These are phyloP conservation scores for Semaprochilodus insignis DNA, from an alignment of 2,797 vertebrate genomes.

Conservation along the genomic window DNA sequence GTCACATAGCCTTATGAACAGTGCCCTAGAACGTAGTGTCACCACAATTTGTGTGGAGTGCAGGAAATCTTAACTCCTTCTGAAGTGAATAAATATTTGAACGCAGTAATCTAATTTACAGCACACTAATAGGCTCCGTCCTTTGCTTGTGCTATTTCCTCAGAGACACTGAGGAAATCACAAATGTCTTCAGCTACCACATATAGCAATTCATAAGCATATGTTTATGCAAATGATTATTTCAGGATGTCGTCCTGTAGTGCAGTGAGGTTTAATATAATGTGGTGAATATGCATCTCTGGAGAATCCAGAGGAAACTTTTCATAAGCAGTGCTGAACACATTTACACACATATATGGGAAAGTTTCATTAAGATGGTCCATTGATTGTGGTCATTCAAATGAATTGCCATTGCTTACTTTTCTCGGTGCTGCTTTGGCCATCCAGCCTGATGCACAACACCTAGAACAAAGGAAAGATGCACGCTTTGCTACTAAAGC, in stretches of 20 bases:
- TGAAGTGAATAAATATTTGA: slow-evolving; percentile 26
- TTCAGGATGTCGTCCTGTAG: slow-evolving; percentile 17
- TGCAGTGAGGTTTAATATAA: slow-evolving; percentile 29
- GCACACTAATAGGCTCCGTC: neutral
- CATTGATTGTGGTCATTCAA: neutral
- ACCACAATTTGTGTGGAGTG: too few relatives aligned
- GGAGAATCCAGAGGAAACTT: slow-evolving; percentile 1
- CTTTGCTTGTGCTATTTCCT: neutral
- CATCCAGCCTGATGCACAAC: slow-evolving; percentile 9
- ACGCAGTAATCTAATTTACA: slow-evolving; percentile 9
- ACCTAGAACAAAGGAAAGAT: slow-evolving; percentile 10
- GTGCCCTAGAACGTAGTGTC: too few relatives aligned
- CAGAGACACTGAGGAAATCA: neutral
- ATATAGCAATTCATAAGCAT: neutral
- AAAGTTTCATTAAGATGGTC: neutral
- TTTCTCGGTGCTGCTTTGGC: neutral
- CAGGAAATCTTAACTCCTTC: neutral
- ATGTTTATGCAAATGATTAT: slow-evolving; percentile 40
- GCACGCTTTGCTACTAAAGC: neutral
- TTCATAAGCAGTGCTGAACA: slow-evolving; percentile 1
- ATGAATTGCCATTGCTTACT: slow-evolving; percentile 1
- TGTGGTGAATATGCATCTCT: slow-evolving; percentile 13
- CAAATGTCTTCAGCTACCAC: neutral
- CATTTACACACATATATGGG: slow-evolving; percentile 21
- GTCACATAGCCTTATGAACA: too few relatives aligned